phyloP scores from a whole-genome alignment of 1,140 invertebrate genomes.

The Trichomalopsis sarcophagae region DNA sequence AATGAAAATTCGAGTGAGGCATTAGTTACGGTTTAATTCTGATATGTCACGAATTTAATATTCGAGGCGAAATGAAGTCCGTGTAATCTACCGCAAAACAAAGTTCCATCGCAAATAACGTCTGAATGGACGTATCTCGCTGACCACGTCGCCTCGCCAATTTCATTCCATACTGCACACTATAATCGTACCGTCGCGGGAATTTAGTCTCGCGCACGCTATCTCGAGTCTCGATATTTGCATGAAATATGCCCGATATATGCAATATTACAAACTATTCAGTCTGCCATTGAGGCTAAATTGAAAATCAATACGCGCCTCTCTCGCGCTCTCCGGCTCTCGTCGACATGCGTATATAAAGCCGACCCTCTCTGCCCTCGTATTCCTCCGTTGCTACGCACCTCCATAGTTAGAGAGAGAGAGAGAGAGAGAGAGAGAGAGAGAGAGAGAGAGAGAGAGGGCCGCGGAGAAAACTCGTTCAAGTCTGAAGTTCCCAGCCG shows the following conservation, averaged over 20 bases:
- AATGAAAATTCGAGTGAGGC: neutral
- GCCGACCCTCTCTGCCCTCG: neutral
- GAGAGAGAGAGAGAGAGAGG: neutral
- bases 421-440: neutral
- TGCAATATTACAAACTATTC: slow-evolving; percentile 43
- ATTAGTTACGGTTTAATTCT: too few species aligned
- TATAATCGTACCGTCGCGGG: neutral
- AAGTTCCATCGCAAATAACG: neutral
- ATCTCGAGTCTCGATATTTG: neutral
- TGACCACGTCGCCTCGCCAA: neutral
- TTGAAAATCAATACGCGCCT: slow-evolving; percentile 52
- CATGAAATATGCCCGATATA: slow-evolving; percentile 28
- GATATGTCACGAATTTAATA: too few species aligned
- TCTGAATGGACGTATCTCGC: too few species aligned
- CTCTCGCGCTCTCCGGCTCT: neutral
- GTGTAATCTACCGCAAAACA: neutral
- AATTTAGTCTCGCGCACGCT: neutral
- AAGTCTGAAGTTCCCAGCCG: slow-evolving; percentile 33
- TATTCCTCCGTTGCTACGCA: slow-evolving; percentile 28
- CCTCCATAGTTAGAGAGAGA: neutral
- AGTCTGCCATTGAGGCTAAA: slow-evolving; percentile 29
- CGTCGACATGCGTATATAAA: neutral
- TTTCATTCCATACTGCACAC: neutral
- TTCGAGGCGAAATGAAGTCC: too few species aligned
- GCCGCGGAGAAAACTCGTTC: slow-evolving; percentile 53